Conservation (phyloP, 2,888 invertebrate species). For the Leistus spinibarbis region DNA sequence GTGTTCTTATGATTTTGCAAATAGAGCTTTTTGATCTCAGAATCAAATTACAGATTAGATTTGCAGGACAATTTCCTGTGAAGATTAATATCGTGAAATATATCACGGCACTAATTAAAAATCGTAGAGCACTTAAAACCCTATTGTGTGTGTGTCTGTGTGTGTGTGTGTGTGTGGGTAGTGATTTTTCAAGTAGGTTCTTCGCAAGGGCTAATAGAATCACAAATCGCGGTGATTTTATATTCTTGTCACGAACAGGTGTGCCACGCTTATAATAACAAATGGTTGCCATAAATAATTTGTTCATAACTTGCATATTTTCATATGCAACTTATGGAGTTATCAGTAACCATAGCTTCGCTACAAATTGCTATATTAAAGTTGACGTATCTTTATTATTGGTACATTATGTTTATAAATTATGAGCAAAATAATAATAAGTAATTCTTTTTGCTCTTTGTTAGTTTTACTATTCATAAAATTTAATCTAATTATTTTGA, state of each 20-base stretch:
- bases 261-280: neutral
- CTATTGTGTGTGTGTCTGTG: no score
- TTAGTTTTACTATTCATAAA: neutral
- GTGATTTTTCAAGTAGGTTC: neutral
- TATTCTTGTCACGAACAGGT: neutral
- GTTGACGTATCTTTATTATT: neutral
- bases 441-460: no score
- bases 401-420: neutral
- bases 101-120: no score
- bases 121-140: no score
- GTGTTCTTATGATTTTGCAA: no score
- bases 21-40: no score
- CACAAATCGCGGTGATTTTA: neutral
- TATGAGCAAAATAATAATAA: neutral
- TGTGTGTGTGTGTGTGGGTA: no score
- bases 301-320: neutral
- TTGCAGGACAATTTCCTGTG: no score
- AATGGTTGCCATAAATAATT: neutral
- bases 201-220: neutral
- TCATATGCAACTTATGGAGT: neutral
- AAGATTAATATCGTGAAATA: no score
- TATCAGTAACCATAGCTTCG: neutral
- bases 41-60: no score
- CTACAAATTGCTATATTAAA: neutral
- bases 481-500: neutral